Percentiles rank a stretch among this genome's conserved stretches.
phyloP scores from a whole-genome alignment of 2,113 vertebrate species.

The Rafetus swinhoei region DNA sequence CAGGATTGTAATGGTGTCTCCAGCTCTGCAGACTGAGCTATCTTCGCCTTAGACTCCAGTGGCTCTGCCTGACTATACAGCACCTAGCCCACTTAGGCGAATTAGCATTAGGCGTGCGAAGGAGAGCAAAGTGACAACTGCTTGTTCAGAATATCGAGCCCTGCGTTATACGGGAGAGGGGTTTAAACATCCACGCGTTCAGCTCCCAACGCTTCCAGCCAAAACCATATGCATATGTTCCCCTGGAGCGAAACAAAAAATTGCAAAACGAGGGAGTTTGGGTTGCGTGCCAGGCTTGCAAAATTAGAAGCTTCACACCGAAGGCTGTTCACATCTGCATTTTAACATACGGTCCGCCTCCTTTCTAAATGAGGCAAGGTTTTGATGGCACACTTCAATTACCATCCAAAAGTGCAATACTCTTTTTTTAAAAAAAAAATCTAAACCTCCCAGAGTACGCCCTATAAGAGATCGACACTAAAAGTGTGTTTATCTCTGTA shows the following conservation, averaged over 20 bases:
- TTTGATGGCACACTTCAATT: constrained; percentile 76
- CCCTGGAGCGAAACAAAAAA: background rate
- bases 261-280: constrained; percentile 48
- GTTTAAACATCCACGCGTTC: constrained; percentile 45
- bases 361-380: constrained; percentile 67
- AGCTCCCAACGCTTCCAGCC: constrained; percentile 37
- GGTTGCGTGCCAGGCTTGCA: constrained; percentile 61
- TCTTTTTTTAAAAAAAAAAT: background rate
- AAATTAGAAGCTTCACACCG: background rate
- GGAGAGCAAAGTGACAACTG: constrained; percentile 71
- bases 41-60: background rate
- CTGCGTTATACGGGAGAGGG: constrained; percentile 49
- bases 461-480: constrained; percentile 74
- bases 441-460: constrained; percentile 34
- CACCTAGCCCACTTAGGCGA: constrained; percentile 15
- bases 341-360: constrained; percentile 73
- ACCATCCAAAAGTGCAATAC: constrained; percentile 65
- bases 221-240: constrained; percentile 24
- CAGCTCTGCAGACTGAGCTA: constrained; percentile 27
- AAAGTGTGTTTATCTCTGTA: constrained; percentile 83
- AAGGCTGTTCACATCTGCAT: constrained; percentile 62
- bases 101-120: constrained; percentile 70
- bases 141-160: constrained; percentile 57
- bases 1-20: background rate
- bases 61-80: constrained; percentile 41